A percentile compares a stretch with the other conserved stretches of the same genome.
Conservation (phyloP, 2,797 vertebrate species). For the Rhinoraja longicauda region DNA sequence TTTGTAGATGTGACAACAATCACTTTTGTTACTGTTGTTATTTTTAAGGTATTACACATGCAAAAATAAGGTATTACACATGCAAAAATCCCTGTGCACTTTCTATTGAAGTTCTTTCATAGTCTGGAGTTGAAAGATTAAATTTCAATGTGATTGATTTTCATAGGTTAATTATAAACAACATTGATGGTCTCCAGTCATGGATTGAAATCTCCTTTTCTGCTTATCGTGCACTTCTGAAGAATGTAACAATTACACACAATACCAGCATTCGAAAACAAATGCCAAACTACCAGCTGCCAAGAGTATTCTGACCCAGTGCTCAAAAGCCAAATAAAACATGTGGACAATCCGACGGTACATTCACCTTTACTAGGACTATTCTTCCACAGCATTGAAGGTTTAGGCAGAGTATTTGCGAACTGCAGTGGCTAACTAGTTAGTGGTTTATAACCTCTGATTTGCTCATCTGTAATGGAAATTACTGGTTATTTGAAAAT, state of each 20-base stretch:
- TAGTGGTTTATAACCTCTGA: background rate
- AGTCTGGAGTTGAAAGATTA: background rate
- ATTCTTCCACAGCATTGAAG: background rate
- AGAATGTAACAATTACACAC: background rate
- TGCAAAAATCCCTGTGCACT: no score
- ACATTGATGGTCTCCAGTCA: background rate
- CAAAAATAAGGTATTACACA: background rate
- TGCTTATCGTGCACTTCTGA: background rate
- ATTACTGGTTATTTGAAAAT: background rate
- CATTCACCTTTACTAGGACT: background rate
- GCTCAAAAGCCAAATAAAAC: background rate
- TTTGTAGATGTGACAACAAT: background rate
- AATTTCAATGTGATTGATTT: background rate
- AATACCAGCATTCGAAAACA: background rate
- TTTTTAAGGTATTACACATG: no score
- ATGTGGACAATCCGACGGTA: background rate
- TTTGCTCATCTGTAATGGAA: background rate
- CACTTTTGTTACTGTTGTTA: background rate
- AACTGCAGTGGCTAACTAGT: background rate
- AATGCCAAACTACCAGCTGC: background rate
- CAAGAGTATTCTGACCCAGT: conserved; percentile 21
- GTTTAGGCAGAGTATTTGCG: background rate
- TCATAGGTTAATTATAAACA: background rate
- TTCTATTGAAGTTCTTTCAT: background rate
- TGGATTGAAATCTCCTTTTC: background rate